A percentile compares a stretch with the other conserved stretches of the same genome.
Conservation (phyloP, 2,113 vertebrate species). For the Circaetus gallicus region DNA sequence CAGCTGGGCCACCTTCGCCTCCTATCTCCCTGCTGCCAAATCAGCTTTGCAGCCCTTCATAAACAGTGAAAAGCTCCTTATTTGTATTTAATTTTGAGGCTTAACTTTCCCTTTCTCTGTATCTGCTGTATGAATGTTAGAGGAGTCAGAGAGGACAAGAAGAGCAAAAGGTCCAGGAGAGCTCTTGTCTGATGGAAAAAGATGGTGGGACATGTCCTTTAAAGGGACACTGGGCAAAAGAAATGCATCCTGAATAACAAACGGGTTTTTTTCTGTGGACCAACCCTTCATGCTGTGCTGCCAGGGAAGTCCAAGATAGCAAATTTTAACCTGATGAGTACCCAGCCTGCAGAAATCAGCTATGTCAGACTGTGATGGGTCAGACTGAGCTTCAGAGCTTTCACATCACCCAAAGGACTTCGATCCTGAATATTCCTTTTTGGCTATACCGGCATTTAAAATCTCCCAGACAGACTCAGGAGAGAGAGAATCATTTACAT, state of each 20-base stretch:
- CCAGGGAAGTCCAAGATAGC: not conserved
- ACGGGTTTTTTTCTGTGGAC: not conserved
- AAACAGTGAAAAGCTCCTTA: conserved; percentile 25
- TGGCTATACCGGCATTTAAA: not conserved
- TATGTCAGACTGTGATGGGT: not conserved
- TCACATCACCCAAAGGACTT: not conserved
- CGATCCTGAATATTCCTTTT: not conserved
- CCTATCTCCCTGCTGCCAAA: not conserved
- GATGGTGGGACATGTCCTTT: fast-evolving
- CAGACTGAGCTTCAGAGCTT: not conserved
- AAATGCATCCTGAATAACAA: not conserved
- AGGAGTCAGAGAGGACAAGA: not conserved
- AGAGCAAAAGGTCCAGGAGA: not conserved
- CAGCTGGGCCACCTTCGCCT: not conserved
- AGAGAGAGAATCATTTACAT: not conserved
- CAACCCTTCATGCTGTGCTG: not conserved
- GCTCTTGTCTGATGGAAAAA: not conserved
- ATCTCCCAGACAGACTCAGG: not conserved
- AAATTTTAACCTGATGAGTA: not conserved
- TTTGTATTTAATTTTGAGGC: not conserved
- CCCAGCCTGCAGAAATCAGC: not conserved
- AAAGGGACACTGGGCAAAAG: not conserved
- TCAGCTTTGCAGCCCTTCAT: conserved; percentile 17
- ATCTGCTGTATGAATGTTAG: fast-evolving
- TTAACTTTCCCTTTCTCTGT: not conserved